Conservation (phyloP, 2,888 invertebrate genomes). For the Leptinotarsa rubiginosa region DNA sequence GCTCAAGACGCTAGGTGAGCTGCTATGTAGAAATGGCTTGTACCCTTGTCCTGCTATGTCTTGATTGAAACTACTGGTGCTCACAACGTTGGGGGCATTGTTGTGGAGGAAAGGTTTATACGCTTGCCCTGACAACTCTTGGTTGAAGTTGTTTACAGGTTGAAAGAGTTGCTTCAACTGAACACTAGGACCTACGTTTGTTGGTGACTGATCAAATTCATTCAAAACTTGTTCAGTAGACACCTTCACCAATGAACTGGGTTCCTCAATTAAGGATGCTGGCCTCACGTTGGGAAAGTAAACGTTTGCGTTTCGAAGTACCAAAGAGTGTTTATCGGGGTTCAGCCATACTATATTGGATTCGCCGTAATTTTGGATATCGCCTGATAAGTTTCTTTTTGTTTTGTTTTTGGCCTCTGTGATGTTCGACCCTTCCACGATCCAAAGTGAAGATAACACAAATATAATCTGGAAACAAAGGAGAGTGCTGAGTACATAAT, state of each 20-base stretch:
- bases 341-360: conserved; percentile 47
- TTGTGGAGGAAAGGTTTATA: background rate
- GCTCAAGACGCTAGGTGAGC: background rate
- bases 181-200: conserved; percentile 58
- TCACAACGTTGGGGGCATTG: background rate
- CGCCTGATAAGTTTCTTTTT: conserved; percentile 49
- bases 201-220: conserved; percentile 60
- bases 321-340: conserved; percentile 42
- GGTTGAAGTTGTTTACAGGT: background rate
- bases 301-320: conserved; percentile 37
- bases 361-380: conserved; percentile 49
- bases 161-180: conserved; percentile 50
- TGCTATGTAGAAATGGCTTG: conserved; percentile 1
- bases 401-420: conserved; percentile 42
- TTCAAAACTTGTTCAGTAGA: conserved; percentile 60
- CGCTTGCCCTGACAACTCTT: background rate
- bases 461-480: conserved; percentile 34
- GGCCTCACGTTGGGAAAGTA: conserved; percentile 32
- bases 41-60: background rate
- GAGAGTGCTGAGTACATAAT: no score
- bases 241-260: conserved; percentile 47
- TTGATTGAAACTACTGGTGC: conserved; percentile 4
- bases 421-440: conserved; percentile 27
- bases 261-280: conserved; percentile 38
- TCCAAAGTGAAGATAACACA: conserved; percentile 29